These are phyloP conservation scores for Psilopogon haemacephalus DNA, from an alignment of 2,113 vertebrate genomes.

Conservation along the genomic window DNA sequence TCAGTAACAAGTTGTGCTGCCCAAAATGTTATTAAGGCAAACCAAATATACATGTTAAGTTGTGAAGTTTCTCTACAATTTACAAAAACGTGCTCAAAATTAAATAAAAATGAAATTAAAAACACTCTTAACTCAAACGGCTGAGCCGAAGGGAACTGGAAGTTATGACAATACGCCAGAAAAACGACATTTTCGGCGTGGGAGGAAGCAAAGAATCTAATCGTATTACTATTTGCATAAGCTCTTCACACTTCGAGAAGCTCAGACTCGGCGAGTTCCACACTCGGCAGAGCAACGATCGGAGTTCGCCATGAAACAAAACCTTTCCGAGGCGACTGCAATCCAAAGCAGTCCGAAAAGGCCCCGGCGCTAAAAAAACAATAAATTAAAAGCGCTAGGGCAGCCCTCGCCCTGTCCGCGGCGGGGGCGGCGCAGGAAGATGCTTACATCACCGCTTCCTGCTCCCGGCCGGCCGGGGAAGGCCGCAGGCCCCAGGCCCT, in stretches of 20 bases:
- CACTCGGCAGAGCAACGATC: rapidly evolving
- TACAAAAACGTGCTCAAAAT: rapidly evolving
- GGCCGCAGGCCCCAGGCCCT: background rate
- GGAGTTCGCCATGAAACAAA: rapidly evolving
- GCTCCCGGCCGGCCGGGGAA: background rate
- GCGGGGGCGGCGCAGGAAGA: background rate
- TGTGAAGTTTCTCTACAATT: rapidly evolving
- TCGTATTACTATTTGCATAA: rapidly evolving
- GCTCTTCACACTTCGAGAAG: rapidly evolving
- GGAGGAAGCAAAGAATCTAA: rapidly evolving
- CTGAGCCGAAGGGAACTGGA: rapidly evolving
- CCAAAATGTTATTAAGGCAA: rapidly evolving
- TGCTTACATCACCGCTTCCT: slow-evolving; percentile 39
- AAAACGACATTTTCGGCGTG: background rate
- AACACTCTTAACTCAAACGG: rapidly evolving
- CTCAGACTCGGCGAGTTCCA: rapidly evolving
- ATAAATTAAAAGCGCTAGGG: too few species aligned
- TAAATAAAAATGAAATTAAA: background rate
- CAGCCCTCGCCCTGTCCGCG: too few species aligned
- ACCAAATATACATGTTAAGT: rapidly evolving
- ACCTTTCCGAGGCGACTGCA: rapidly evolving
- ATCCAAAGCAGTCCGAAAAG: rapidly evolving
- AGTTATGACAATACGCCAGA: rapidly evolving
- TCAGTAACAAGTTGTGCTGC: background rate
- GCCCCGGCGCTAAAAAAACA: too few species aligned